These are phyloP conservation scores for Cheilosia variabilis DNA, from an alignment of 2,888 invertebrate genomes.

Conservation along the genomic window DNA sequence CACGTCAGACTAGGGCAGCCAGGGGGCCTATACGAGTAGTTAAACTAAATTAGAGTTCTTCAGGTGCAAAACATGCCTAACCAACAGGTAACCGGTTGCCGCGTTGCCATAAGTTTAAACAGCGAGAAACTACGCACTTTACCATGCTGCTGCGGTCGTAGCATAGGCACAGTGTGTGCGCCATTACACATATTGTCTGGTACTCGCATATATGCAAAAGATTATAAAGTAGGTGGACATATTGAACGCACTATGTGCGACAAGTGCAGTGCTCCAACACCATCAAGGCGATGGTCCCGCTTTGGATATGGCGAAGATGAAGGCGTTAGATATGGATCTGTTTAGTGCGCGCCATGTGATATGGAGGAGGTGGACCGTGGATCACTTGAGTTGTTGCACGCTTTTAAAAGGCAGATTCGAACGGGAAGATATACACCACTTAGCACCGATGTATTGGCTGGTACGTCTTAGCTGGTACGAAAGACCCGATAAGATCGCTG, in stretches of 20 bases:
- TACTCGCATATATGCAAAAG: slow-evolving; percentile 53
- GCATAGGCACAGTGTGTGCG: not conserved
- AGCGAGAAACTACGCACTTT: slow-evolving; percentile 37
- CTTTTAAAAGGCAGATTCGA: slow-evolving; percentile 41
- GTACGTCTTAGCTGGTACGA: slow-evolving; percentile 53
- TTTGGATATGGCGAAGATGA: slow-evolving; percentile 1
- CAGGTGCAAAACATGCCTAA: slow-evolving; percentile 73
- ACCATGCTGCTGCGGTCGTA: not conserved
- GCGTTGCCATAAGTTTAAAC: slow-evolving; percentile 38
- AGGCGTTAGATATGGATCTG: slow-evolving; percentile 36
- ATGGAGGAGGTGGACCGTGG: slow-evolving; percentile 8
- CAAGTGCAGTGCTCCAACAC: slow-evolving; percentile 63
- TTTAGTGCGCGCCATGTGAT: not conserved
- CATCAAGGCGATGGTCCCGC: slow-evolving; percentile 6
- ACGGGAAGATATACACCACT: slow-evolving; percentile 52
- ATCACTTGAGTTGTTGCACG: slow-evolving; percentile 14
- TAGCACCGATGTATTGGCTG: slow-evolving; percentile 16
- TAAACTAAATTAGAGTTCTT: slow-evolving; percentile 73
- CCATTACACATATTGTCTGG: slow-evolving; percentile 63
- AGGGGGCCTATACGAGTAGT: slow-evolving; percentile 22
- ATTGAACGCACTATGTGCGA: slow-evolving; percentile 41
- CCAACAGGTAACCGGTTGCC: slow-evolving; percentile 69
- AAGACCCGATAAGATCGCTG: slow-evolving; percentile 63
- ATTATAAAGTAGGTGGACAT: slow-evolving; percentile 70
- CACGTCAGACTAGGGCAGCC: slow-evolving; percentile 13